Conservation (phyloP, 1,140 invertebrate species). For the Heliconius eleuchia region DNA sequence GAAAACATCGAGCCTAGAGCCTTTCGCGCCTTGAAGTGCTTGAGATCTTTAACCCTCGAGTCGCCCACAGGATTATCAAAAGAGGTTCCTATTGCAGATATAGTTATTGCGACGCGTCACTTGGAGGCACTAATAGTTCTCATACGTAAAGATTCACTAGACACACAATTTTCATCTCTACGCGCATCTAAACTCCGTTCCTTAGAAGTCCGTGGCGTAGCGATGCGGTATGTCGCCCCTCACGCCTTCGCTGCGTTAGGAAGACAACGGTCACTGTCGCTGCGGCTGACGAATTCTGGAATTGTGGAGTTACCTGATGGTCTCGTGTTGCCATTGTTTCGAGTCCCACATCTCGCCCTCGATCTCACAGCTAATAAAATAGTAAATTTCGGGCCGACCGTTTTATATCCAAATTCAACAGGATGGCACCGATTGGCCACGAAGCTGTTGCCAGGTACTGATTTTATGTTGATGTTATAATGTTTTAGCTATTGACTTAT, state of each 20-base stretch:
- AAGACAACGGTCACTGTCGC: constrained; percentile 83
- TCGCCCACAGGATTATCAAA: constrained; percentile 83
- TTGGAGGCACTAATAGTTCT: constrained; percentile 84
- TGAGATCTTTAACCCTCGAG: constrained; percentile 84
- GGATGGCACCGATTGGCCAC: constrained; percentile 90
- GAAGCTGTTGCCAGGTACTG: constrained; percentile 85
- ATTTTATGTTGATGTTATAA: neutral
- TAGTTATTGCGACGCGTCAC: constrained; percentile 79
- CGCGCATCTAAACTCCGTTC: constrained; percentile 87
- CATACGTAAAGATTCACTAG: constrained; percentile 85
- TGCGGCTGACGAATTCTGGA: constrained; percentile 87
- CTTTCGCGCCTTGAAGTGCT: constrained; percentile 83
- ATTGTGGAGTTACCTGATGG: constrained; percentile 87
- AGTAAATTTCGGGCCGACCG: constrained; percentile 86
- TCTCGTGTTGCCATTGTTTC: constrained; percentile 86
- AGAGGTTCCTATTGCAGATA: constrained; percentile 83
- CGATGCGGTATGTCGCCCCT: constrained; percentile 84
- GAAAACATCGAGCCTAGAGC: constrained; percentile 84
- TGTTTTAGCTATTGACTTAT: neutral
- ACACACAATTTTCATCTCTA: constrained; percentile 83
- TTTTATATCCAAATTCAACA: constrained; percentile 89
- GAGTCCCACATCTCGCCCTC: constrained; percentile 87
- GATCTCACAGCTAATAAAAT: constrained; percentile 90
- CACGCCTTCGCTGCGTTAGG: constrained; percentile 85
- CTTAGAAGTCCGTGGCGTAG: constrained; percentile 87